A percentile compares a stretch with the other conserved stretches of the same genome.
Conservation (phyloP, 2,113 vertebrate species). For the Dermatemys mawii region DNA sequence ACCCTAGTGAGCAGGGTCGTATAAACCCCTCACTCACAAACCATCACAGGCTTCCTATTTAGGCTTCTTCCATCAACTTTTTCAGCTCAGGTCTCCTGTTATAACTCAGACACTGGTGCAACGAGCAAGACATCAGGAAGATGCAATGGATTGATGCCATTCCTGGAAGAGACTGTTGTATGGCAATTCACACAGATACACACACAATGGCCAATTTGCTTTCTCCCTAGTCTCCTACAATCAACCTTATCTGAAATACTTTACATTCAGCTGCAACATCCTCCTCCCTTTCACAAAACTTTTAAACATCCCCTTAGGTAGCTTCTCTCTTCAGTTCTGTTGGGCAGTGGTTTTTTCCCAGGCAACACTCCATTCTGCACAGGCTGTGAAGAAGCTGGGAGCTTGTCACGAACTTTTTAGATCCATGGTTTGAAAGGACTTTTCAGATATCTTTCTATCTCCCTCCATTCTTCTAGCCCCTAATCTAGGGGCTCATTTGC, state of each 20-base stretch:
- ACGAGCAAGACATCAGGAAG: fast-evolving
- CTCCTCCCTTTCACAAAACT: fast-evolving
- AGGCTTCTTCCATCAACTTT: fast-evolving
- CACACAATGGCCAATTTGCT: background rate
- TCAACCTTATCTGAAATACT: background rate
- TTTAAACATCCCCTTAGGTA: background rate
- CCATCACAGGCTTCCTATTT: background rate
- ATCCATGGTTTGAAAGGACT: background rate
- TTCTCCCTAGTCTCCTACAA: background rate
- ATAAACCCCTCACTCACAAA: background rate
- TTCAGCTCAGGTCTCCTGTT: background rate
- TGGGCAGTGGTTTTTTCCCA: background rate
- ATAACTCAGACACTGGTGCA: background rate
- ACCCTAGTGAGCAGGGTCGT: fast-evolving
- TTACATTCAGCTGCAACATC: background rate
- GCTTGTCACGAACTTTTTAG: background rate
- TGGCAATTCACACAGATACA: background rate
- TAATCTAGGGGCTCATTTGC: background rate
- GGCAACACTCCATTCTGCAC: fast-evolving
- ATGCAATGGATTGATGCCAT: background rate
- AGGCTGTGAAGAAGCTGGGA: background rate
- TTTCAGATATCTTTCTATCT: background rate
- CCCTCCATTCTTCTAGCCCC: background rate
- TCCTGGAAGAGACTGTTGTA: fast-evolving
- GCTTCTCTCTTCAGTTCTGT: background rate